These are phyloP conservation scores for Ageneiosus marmoratus DNA, from an alignment of 2,113 vertebrate genomes.

Conservation along the genomic window DNA sequence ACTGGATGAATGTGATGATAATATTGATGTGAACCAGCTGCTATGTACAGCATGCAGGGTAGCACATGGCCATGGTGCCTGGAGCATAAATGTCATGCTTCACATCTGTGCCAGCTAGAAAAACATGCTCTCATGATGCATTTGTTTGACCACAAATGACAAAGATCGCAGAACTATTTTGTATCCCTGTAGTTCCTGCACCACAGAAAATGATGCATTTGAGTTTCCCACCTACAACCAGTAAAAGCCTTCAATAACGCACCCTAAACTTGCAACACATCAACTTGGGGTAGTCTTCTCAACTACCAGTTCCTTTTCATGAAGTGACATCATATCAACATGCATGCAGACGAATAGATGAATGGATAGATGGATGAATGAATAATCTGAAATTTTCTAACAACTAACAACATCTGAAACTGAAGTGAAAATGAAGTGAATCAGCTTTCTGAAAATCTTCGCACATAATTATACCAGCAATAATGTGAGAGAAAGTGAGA, in stretches of 20 bases:
- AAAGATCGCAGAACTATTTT: background rate
- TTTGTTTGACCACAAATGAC: background rate
- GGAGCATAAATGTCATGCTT: background rate
- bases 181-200: background rate
- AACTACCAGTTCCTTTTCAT: background rate
- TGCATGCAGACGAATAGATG: background rate
- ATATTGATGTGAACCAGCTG: slow-evolving; percentile 20
- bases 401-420: background rate
- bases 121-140: background rate
- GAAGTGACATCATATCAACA: background rate
- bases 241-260: background rate
- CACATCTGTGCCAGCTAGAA: background rate
- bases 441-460: background rate
- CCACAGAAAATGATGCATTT: background rate
- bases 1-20: background rate
- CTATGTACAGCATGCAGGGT: background rate
- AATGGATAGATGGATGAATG: too few species aligned
- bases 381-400: background rate
- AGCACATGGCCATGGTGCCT: background rate
- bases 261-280: background rate
- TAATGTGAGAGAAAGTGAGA: background rate
- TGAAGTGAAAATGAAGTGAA: background rate
- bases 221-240: too few species aligned
- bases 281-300: background rate
- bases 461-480: background rate